A percentile compares a stretch with the other conserved stretches of the same genome.
These are phyloP conservation scores for Mormyrops boulengeri DNA, from an alignment of 2,797 vertebrate species.

Conservation along the genomic window DNA sequence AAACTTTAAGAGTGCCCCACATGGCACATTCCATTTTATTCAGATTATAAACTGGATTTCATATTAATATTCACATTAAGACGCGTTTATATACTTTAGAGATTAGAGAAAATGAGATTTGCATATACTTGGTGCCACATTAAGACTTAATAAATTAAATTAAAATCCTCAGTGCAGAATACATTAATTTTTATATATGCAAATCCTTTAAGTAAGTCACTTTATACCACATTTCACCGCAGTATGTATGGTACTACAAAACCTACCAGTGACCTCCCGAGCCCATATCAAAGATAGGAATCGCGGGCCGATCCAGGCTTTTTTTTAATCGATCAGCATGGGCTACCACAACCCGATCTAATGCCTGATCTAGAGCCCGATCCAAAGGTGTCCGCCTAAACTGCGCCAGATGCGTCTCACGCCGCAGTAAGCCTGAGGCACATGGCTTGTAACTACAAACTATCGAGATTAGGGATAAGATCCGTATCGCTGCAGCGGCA, in stretches of 20 bases:
- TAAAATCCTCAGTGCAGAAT: slow-evolving; percentile 14
- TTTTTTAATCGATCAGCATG: not conserved
- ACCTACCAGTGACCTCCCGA: not conserved
- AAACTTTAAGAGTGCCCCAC: not conserved
- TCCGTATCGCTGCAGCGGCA: not conserved
- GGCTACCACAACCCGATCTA: not conserved
- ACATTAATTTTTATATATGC: slow-evolving; percentile 22
- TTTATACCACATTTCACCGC: not conserved
- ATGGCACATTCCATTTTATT: not conserved
- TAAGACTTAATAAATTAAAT: slow-evolving; percentile 22
- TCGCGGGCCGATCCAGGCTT: not conserved
- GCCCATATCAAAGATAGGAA: not conserved
- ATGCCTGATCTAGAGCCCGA: not conserved
- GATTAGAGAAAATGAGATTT: slow-evolving; percentile 26
- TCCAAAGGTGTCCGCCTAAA: not conserved
- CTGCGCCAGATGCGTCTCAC: not conserved
- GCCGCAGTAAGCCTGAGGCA: not conserved
- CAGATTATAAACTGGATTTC: slow-evolving; percentile 17
- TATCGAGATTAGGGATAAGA: not conserved
- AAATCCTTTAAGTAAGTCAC: slow-evolving; percentile 22
- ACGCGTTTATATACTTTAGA: slow-evolving; percentile 13
- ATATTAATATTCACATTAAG: slow-evolving; percentile 24
- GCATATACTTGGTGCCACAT: slow-evolving; percentile 24
- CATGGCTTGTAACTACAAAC: not conserved
- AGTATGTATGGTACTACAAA: not conserved